These are phyloP conservation scores for Spisula subtruncata DNA, from an alignment of 2,888 invertebrate species.

Conservation along the genomic window DNA sequence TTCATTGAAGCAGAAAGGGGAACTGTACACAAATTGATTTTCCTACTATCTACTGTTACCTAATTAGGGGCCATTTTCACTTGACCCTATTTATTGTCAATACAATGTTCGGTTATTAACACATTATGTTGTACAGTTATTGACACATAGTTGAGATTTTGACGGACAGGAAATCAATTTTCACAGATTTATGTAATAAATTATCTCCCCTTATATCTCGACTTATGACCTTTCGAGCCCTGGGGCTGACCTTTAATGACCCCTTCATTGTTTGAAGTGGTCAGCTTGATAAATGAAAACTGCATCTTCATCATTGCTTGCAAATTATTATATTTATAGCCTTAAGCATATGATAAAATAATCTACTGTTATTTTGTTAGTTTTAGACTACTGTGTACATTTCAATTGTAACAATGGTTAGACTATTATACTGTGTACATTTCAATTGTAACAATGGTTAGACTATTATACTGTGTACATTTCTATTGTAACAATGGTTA, in stretches of 20 bases:
- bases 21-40: not conserved
- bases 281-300: not conserved
- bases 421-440: too few species aligned
- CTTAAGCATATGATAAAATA: not conserved
- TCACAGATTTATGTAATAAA: conserved; percentile 1
- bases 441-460: too few species aligned
- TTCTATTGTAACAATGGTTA: too few species aligned
- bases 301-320: not conserved
- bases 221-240: conserved; percentile 1
- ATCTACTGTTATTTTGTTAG: not conserved
- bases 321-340: not conserved
- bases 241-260: conserved; percentile 14
- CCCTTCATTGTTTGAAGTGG: not conserved
- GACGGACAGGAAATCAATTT: conserved; percentile 20
- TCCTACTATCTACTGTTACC: not conserved
- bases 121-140: conserved; percentile 19
- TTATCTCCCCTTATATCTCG: conserved; percentile 8
- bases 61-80: conserved; percentile 18
- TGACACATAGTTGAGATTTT: not conserved
- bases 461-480: too few species aligned
- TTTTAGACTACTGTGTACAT: not conserved
- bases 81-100: not conserved
- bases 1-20: too few species aligned
- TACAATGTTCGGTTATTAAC: conserved; percentile 23
- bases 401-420: too few species aligned